A percentile compares a stretch with the other conserved stretches of the same genome.
Conservation (phyloP, 2,113 vertebrate genomes). For the Rana temporaria region DNA sequence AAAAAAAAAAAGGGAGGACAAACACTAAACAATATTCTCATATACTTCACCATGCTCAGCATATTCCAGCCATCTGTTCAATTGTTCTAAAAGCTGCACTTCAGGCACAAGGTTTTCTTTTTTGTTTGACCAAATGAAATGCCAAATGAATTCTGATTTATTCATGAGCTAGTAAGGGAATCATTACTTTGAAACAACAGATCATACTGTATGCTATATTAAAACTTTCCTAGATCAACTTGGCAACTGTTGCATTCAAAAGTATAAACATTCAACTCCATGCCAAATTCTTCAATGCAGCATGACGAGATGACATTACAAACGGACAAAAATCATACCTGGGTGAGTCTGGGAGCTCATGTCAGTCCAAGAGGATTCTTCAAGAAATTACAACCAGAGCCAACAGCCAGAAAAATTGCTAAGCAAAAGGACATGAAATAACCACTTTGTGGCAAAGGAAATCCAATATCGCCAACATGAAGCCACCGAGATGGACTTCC, state of each 20-base stretch:
- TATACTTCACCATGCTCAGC: not conserved
- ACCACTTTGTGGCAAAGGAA: slow-evolving; percentile 9
- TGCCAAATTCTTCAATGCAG: not conserved
- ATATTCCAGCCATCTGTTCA: slow-evolving; percentile 28
- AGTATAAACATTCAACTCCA: not conserved
- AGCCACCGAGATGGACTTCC: slow-evolving; percentile 15
- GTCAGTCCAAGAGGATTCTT: slow-evolving; percentile 42
- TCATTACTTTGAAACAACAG: not conserved
- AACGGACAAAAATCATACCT: slow-evolving; percentile 21
- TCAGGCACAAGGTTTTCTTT: not conserved
- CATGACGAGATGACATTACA: not conserved
- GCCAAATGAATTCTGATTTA: not conserved
- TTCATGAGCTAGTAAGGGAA: not conserved
- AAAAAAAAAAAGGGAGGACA: not conserved
- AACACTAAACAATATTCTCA: not conserved
- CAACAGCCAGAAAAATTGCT: not conserved
- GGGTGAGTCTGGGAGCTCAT: slow-evolving; percentile 56
- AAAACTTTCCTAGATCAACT: not conserved
- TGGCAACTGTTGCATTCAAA: not conserved
- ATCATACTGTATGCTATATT: not conserved
- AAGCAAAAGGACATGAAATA: slow-evolving; percentile 28
- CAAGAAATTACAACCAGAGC: slow-evolving; percentile 20
- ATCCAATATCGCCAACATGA: slow-evolving; percentile 31
- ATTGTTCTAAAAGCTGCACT: slow-evolving; percentile 7
- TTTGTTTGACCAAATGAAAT: not conserved